Evolutionary conservation across 2,113 vertebrate genomes (phyloP).

Genomic region (Tragelaphus scriptus): DNA sequence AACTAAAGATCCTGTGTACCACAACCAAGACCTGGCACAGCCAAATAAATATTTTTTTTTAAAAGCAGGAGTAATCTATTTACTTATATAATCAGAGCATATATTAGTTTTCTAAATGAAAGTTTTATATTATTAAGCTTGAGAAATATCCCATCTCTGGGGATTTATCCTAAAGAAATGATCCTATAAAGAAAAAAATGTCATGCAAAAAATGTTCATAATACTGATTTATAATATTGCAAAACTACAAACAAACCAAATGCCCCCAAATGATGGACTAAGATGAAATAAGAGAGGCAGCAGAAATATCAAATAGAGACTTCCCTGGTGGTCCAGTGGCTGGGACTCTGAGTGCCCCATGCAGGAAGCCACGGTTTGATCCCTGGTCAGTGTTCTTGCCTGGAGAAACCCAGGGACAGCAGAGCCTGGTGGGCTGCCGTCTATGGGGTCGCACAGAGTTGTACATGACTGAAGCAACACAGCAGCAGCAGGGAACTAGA

Average conservation of each 20-base stretch:
- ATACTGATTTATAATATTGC: not conserved
- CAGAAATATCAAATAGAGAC: not conserved
- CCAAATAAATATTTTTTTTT: not conserved
- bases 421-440: too few species aligned
- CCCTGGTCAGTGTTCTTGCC: not conserved
- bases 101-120: slow-evolving; percentile 1
- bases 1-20: not conserved
- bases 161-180: slow-evolving; percentile 16
- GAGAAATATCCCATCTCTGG: not conserved
- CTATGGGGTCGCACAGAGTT: too few species aligned
- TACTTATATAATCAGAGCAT: not conserved
- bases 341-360: not conserved
- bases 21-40: not conserved
- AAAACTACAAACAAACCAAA: slow-evolving; percentile 19
- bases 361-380: not conserved
- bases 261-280: not conserved
- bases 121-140: not conserved
- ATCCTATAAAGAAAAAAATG: not conserved
- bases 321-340: not conserved
- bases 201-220: not conserved
- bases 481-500: not conserved
- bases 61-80: not conserved
- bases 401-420: too few species aligned
- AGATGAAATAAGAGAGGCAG: not conserved
- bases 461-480: too few species aligned